Percentiles rank a stretch among this genome's conserved stretches.
Evolutionary conservation across 2,113 vertebrate genomes (phyloP).

Genomic region (Boleophthalmus pectinirostris): DNA sequence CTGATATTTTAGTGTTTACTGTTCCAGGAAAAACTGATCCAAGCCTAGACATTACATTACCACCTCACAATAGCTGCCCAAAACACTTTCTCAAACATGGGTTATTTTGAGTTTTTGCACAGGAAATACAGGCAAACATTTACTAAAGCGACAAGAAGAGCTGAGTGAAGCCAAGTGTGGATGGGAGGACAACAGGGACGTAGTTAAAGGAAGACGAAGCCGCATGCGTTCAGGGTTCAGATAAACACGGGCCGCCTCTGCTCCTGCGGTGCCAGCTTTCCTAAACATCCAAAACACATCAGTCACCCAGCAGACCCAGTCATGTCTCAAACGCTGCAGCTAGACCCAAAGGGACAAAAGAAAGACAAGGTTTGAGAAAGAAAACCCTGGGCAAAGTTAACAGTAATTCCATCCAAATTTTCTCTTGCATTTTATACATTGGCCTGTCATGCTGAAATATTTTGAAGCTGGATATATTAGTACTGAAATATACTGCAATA

Average conservation of each 20-base stretch:
- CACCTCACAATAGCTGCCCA: not conserved
- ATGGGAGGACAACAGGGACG: conserved; percentile 13
- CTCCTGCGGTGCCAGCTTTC: conserved; percentile 55
- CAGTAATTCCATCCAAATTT: too few species aligned
- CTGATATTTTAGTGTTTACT: not conserved
- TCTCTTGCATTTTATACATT: too few species aligned
- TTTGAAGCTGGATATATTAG: too few species aligned
- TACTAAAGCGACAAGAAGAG: conserved; percentile 5
- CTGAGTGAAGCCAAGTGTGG: conserved; percentile 21
- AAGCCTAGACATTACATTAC: conserved; percentile 11
- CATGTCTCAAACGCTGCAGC: conserved; percentile 12
- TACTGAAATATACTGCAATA: too few species aligned
- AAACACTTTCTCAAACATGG: conserved; percentile 14
- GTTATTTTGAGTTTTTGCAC: conserved; percentile 9
- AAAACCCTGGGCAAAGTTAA: not conserved
- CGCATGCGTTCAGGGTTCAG: conserved; percentile 44
- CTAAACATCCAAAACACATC: conserved; percentile 49
- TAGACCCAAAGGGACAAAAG: not conserved
- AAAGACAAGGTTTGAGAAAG: not conserved
- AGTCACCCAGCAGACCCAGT: conserved; percentile 37
- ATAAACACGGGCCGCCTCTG: conserved; percentile 49
- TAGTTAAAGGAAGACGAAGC: conserved; percentile 43
- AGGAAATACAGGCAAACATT: conserved; percentile 31
- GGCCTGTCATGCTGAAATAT: too few species aligned
- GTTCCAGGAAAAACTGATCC: not conserved